Percentiles rank a stretch among this genome's conserved stretches.
These are phyloP conservation scores for Gambusia yucatana DNA, from an alignment of 2,797 vertebrate species.

Conservation along the genomic window DNA sequence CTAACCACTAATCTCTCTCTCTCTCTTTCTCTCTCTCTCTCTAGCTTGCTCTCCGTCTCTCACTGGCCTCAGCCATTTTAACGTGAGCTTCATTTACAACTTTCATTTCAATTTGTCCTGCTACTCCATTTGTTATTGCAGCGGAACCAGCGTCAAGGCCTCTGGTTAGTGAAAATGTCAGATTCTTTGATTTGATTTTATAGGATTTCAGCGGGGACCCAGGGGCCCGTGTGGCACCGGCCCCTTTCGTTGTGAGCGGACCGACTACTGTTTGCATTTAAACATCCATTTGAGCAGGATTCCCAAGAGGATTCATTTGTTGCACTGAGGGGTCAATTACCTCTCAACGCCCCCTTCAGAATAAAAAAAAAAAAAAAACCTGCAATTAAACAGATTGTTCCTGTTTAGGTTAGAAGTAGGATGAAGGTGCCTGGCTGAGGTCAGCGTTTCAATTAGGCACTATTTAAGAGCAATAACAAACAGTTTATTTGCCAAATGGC, in stretches of 20 bases:
- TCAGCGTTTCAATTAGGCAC: conserved; percentile 93
- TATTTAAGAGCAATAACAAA: conserved; percentile 95
- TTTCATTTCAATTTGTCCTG: conserved; percentile 82
- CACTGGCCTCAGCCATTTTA: conserved; percentile 56
- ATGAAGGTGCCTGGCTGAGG: conserved; percentile 87
- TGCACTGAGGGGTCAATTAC: conserved; percentile 96
- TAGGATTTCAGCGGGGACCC: conserved; percentile 91
- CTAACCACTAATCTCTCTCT: conserved; percentile 71
- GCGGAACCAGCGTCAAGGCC: conserved; percentile 81
- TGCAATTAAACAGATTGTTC: conserved; percentile 96
- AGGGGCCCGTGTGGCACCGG: conserved; percentile 64
- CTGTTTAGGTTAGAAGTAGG: conserved; percentile 96
- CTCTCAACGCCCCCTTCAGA: conserved; percentile 80
- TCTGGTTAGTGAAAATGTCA: conserved; percentile 92
- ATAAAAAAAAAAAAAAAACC: conserved; percentile 69
- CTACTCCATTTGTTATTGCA: conserved; percentile 80
- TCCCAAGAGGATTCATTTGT: conserved; percentile 94
- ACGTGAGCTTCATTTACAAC: conserved; percentile 77
- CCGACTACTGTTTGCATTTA: conserved; percentile 95
- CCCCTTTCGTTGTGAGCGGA: conserved; percentile 41
- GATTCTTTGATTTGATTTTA: conserved; percentile 93
- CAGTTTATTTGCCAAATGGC: conserved; percentile 91
- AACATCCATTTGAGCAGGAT: conserved; percentile 90
- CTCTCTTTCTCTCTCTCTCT: conserved; percentile 10
- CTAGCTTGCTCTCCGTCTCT: conserved; percentile 8